phyloP scores from a whole-genome alignment of 2,797 vertebrate species.

The Eurystomus glaucurus region DNA sequence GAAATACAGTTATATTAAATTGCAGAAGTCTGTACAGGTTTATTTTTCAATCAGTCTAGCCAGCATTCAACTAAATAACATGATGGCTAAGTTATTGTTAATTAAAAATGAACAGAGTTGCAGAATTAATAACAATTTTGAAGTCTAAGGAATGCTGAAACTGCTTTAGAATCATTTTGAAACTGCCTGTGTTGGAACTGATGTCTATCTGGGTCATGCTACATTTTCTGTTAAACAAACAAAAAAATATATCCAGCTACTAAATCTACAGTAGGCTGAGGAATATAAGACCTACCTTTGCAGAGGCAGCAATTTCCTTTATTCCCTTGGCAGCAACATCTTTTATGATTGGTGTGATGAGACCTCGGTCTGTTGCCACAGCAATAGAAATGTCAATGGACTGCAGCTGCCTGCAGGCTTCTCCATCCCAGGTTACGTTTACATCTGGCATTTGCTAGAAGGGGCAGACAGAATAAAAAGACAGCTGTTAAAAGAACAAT shows the following conservation, averaged over 20 bases:
- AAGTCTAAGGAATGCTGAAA: neutral
- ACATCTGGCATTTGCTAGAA: constrained; percentile 94
- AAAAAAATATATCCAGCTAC: neutral
- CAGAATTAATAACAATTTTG: neutral
- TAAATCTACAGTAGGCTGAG: neutral
- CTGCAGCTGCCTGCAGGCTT: constrained; percentile 88
- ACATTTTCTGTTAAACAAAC: neutral
- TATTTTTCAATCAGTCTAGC: neutral
- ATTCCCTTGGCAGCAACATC: constrained; percentile 93
- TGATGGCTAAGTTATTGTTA: neutral
- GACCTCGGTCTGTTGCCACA: constrained; percentile 93
- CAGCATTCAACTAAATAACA: neutral
- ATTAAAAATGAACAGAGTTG: neutral
- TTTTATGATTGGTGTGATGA: constrained; percentile 95
- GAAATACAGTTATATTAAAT: neutral
- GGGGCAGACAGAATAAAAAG: neutral
- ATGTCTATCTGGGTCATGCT: neutral
- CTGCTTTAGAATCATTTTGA: neutral
- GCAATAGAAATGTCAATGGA: constrained; percentile 94
- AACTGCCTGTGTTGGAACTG: neutral
- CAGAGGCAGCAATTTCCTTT: constrained; percentile 91
- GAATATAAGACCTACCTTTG: constrained; percentile 85
- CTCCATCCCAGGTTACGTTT: constrained; percentile 92
- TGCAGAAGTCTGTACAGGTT: neutral
- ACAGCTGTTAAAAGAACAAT: constrained; percentile 33